Evolutionary conservation across 2,888 invertebrate species (phyloP).

Genomic region (Dioctria rufipes): DNA sequence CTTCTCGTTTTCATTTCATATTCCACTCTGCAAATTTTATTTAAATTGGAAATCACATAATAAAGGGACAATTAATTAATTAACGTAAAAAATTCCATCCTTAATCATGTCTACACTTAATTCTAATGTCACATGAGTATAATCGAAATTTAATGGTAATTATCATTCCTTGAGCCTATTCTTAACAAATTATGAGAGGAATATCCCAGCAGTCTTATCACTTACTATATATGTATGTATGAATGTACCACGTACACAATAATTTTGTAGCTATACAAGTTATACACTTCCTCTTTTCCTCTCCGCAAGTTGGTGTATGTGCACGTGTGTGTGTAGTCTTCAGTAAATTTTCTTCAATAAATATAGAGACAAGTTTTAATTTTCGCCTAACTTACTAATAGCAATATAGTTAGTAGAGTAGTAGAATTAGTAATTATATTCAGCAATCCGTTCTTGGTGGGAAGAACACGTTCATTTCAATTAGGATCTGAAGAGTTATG

Average conservation of each 20-base stretch:
- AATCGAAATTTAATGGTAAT: not conserved
- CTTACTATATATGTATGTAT: not conserved
- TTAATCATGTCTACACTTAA: not conserved
- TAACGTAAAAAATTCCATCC: not conserved
- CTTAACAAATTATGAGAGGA: not conserved
- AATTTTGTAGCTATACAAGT: not conserved
- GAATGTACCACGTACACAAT: not conserved
- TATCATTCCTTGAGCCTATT: not conserved
- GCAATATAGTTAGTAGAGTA: no score
- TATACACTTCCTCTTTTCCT: not conserved
- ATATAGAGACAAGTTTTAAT: no score
- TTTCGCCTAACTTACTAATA: no score
- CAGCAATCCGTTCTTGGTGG: slow-evolving; percentile 58
- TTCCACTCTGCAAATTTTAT: no score
- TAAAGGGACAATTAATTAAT: no score
- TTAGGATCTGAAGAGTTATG: slow-evolving; percentile 82
- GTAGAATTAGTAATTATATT: not conserved
- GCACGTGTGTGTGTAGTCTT: no score
- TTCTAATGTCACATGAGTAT: slow-evolving; percentile 1
- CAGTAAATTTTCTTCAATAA: no score
- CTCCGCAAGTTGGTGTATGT: no score
- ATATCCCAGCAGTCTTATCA: slow-evolving; percentile 6
- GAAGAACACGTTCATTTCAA: slow-evolving; percentile 83
- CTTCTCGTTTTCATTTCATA: no score
- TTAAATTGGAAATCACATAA: no score